phyloP scores from a whole-genome alignment of 2,113 vertebrate genomes.

The Equus przewalskii region DNA sequence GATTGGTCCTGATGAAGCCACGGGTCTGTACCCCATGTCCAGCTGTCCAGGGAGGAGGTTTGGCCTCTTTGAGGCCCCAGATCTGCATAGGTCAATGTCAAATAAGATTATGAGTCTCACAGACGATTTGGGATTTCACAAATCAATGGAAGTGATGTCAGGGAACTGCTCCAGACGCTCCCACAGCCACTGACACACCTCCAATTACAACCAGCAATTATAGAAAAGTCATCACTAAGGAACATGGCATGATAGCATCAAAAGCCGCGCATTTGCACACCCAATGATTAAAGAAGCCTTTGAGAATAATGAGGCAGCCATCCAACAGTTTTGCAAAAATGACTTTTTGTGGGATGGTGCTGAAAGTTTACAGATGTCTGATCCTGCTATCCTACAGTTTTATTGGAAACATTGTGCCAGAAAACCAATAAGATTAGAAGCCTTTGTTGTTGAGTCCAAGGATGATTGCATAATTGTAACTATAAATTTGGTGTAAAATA shows the following conservation, averaged over 20 bases:
- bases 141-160: neutral
- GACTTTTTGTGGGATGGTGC: neutral
- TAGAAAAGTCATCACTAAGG: neutral
- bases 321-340: fast-evolving
- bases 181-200: fast-evolving
- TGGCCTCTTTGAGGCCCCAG: neutral
- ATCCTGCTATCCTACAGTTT: neutral
- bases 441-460: too few relatives aligned
- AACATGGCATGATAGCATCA: fast-evolving
- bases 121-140: neutral
- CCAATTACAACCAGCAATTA: neutral
- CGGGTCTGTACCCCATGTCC: fast-evolving
- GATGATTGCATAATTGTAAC: neutral
- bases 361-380: neutral
- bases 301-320: neutral
- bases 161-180: neutral
- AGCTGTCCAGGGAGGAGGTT: too few relatives aligned
- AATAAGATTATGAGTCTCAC: neutral
- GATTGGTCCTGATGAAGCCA: too few relatives aligned
- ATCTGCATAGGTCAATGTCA: neutral
- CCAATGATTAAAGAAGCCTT: fast-evolving
- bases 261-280: neutral
- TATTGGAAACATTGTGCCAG: neutral
- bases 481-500: neutral
- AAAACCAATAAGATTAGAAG: neutral